Evolutionary conservation across 2,113 vertebrate genomes (phyloP).

Genomic region (Electrona antarctica): DNA sequence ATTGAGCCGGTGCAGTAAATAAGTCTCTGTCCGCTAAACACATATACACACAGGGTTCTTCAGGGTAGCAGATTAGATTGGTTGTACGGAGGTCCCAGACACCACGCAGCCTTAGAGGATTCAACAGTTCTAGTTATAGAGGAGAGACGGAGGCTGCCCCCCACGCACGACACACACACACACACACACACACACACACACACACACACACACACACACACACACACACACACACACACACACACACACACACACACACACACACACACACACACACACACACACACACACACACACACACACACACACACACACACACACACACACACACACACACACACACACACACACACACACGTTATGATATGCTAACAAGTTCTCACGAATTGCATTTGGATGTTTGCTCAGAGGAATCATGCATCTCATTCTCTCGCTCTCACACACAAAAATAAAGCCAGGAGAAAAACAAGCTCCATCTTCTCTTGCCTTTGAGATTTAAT

Average conservation of each 20-base stretch:
- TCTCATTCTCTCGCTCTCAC: background rate
- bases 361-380: too few relatives aligned
- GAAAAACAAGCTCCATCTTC: constrained; percentile 50
- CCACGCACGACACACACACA: constrained; percentile 16
- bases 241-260: too few relatives aligned
- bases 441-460: constrained; percentile 45
- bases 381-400: too few relatives aligned
- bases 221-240: too few relatives aligned
- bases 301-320: too few relatives aligned
- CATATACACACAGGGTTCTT: constrained; percentile 20
- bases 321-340: too few relatives aligned
- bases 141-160: constrained; percentile 41
- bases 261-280: too few relatives aligned
- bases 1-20: constrained; percentile 58
- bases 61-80: constrained; percentile 63
- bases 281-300: too few relatives aligned
- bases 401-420: background rate
- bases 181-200: too few relatives aligned
- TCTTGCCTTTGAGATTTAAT: constrained; percentile 71
- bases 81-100: constrained; percentile 49
- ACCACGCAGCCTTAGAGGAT: constrained; percentile 54
- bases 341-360: too few relatives aligned
- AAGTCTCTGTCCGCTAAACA: constrained; percentile 13
- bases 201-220: too few relatives aligned
- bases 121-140: constrained; percentile 61